phyloP scores from a whole-genome alignment of 2,113 vertebrate species.

The Oceanodroma tethys region DNA sequence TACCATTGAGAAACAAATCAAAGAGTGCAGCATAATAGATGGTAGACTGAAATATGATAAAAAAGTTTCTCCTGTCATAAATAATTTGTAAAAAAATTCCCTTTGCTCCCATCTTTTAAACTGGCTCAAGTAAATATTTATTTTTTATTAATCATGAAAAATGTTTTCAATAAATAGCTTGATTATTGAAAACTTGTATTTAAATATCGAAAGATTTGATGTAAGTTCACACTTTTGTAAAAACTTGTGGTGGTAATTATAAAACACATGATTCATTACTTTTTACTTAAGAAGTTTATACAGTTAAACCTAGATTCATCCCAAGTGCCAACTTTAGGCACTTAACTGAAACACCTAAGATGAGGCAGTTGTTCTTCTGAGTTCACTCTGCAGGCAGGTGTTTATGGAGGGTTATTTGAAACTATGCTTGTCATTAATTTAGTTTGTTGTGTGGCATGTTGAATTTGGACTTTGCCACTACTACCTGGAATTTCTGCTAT shows the following conservation, averaged over 20 bases:
- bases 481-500: not conserved
- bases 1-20: not conserved
- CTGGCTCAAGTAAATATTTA: not conserved
- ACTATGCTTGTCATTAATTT: not conserved
- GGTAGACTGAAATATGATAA: not conserved
- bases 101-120: not conserved
- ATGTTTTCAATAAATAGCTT: not conserved
- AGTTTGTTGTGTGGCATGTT: not conserved
- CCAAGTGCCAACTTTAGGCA: not conserved
- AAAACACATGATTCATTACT: not conserved
- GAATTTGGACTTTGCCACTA: not conserved
- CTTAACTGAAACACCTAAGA: not conserved
- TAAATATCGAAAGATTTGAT: not conserved
- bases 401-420: not conserved
- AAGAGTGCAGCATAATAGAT: not conserved
- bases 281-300: not conserved
- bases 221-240: not conserved
- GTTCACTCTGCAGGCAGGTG: not conserved
- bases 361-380: not conserved
- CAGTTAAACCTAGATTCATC: not conserved
- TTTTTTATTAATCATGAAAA: not conserved
- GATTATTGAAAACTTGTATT: not conserved
- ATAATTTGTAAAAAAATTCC: not conserved
- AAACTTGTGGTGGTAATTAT: not conserved
- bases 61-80: not conserved